Base-by-base conservation (phyloP, 2,888 invertebrate genomes). In the Chymomyza procnemis region DNA sequence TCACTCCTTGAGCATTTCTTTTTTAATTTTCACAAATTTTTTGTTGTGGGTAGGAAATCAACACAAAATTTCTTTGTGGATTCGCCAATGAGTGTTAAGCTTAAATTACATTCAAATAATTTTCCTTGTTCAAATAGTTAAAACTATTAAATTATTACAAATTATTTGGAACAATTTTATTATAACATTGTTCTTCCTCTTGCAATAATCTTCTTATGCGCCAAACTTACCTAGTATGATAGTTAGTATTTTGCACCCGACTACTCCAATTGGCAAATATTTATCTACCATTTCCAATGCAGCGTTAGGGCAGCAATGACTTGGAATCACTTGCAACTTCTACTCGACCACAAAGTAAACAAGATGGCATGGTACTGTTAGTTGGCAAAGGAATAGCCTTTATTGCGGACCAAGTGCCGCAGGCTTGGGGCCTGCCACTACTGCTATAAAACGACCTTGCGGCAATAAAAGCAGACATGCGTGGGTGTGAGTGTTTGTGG, bases 241-340 rank as follows among this genome's bases (percentile, higher is more conserved):
- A 41, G 12, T 5, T 41, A 3, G 0, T 41, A 12, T 5, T 41
- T 12, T 3, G 2, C 12, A 12, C 12, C 12, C 12, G 34, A 41
- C 34, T 3, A 46, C 46, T 54, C 46, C 75, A 75, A 67, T 87
- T 86, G 80, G 75, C 75, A 88, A 88, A 88, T 88, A 88, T 89
- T 88, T 77, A 87, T 76, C 74, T 87, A 85, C 81, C 76, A 85
- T 88, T 87, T 87, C 74, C 71, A 19, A 85, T 76, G 85, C 66
- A 58, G 12, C 19, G 21, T 34, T 56, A 54, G 6, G 9, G 52
- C 12, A 46, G 30, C 22, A 57, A 30, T 30, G 46, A 72, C 73
- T 73, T 61, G 73, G 73, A 72, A 67, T 68, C 71, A 63, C 63
- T 64, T 69, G 67, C 73, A 47, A 71, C 59, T 50, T 64, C 56